Evolutionary conservation across 2,888 invertebrate species (phyloP).

Genomic region (Nomada ruficornis): DNA sequence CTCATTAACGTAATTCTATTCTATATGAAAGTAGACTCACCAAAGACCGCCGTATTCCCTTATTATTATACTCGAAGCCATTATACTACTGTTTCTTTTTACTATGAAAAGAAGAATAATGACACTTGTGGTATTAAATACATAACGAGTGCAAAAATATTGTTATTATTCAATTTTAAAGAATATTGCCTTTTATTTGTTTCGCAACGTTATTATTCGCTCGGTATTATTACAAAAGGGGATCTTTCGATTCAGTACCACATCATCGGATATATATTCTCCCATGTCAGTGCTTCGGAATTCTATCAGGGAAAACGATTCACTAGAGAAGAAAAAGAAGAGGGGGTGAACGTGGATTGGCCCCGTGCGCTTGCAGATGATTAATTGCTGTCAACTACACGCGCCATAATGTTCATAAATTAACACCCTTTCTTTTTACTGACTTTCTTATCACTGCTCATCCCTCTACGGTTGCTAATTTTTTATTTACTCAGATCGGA

Average conservation of each 20-base stretch:
- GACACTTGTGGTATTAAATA: background rate
- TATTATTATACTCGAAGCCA: too few relatives aligned
- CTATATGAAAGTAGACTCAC: too few relatives aligned
- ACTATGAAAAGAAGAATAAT: background rate
- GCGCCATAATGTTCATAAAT: conserved; percentile 75
- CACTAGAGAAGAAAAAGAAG: background rate
- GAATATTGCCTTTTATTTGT: background rate
- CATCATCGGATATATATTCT: conserved; percentile 6
- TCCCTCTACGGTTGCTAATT: conserved; percentile 25
- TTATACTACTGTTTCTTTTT: too few relatives aligned
- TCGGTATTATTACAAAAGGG: background rate
- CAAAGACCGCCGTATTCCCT: too few relatives aligned
- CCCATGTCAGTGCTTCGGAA: background rate
- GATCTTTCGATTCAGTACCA: background rate
- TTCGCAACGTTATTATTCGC: background rate
- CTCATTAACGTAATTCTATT: background rate
- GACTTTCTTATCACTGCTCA: conserved; percentile 41
- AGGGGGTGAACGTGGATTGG: conserved; percentile 38
- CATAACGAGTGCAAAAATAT: background rate
- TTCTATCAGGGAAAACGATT: background rate
- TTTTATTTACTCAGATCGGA: background rate
- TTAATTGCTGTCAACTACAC: conserved; percentile 77
- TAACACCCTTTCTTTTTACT: conserved; percentile 51
- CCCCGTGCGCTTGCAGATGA: conserved; percentile 65
- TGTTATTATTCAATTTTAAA: background rate